Conservation (phyloP, 2,113 vertebrate species). For the Amphiprion percula region DNA sequence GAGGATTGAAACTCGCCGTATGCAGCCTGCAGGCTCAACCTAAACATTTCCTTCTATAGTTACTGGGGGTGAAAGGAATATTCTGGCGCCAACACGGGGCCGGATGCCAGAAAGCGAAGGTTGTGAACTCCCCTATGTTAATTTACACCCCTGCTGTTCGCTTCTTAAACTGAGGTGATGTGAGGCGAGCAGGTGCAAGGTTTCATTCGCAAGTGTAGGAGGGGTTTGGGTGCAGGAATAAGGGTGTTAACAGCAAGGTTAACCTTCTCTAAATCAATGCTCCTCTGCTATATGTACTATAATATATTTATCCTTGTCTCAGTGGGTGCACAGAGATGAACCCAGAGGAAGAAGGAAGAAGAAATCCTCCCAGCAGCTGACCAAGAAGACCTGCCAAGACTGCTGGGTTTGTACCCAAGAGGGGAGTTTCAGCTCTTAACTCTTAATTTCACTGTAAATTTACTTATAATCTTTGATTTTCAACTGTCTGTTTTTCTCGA, state of each 20-base stretch:
- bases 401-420: no score
- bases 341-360: conserved; percentile 13
- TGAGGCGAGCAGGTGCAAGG: conserved; percentile 38
- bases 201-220: conserved; percentile 5
- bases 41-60: conserved; percentile 46
- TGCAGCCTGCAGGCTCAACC: conserved; percentile 23
- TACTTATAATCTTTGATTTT: not conserved
- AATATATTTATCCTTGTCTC: conserved; percentile 41
- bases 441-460: not conserved
- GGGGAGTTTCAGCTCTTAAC: conserved; percentile 10
- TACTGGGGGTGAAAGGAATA: conserved; percentile 34
- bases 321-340: conserved; percentile 19
- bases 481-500: not conserved
- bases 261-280: conserved; percentile 50
- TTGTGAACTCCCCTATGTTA: conserved; percentile 25
- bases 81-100: conserved; percentile 7
- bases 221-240: conserved; percentile 15
- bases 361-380: conserved; percentile 19
- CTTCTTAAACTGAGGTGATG: not conserved
- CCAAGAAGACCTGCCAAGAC: not conserved
- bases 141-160: conserved; percentile 36
- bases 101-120: conserved; percentile 12
- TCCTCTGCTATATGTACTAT: conserved; percentile 2
- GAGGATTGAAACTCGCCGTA: conserved; percentile 23
- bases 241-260: conserved; percentile 58